Evolutionary conservation across 2,113 vertebrate species (phyloP).

Genomic region (Tyrannus savana): DNA sequence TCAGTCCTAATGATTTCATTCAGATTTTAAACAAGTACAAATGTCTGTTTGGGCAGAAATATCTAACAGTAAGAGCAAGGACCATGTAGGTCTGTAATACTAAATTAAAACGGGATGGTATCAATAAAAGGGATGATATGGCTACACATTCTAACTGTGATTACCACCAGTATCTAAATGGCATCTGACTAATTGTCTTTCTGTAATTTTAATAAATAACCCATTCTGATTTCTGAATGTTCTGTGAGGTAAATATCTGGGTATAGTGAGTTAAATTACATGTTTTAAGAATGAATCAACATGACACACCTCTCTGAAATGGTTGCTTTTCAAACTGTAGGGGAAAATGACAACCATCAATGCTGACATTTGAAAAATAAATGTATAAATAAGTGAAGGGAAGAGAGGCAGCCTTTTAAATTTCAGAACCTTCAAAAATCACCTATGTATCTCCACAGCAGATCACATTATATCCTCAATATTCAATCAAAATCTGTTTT

Average conservation of each 20-base stretch:
- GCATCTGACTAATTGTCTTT: background rate
- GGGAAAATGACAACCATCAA: background rate
- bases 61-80: background rate
- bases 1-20: background rate
- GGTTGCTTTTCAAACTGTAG: background rate
- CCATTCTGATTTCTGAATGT: background rate
- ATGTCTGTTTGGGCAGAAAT: background rate
- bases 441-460: background rate
- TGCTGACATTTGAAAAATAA: background rate
- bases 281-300: background rate
- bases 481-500: background rate
- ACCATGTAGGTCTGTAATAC: background rate
- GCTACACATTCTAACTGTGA: background rate
- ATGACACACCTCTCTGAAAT: background rate
- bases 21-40: background rate
- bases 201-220: background rate
- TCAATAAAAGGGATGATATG: background rate
- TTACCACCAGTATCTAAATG: background rate
- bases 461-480: background rate
- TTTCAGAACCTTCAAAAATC: background rate
- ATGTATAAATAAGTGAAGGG: background rate
- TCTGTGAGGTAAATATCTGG: background rate
- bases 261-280: background rate
- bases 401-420: background rate
- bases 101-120: background rate